These are phyloP conservation scores for Drymonia ruficornis DNA, from an alignment of 2,888 invertebrate genomes.

Conservation along the genomic window DNA sequence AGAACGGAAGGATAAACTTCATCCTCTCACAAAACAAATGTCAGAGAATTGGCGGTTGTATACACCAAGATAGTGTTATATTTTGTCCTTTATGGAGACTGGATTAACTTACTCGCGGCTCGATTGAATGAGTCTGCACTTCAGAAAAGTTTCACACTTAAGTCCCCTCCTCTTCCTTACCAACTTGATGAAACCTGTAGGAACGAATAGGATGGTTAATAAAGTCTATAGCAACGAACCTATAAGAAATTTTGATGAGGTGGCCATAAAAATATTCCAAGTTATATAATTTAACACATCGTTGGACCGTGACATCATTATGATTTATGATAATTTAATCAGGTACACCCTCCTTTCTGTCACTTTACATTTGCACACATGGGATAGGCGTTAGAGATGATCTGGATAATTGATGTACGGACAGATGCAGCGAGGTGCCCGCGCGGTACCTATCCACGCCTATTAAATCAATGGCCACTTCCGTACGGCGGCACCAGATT, in stretches of 20 bases:
- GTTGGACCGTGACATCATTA: too few relatives aligned
- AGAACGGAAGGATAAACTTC: slow-evolving; percentile 39
- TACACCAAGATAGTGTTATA: slow-evolving; percentile 30
- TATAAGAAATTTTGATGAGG: not conserved
- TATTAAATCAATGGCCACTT: slow-evolving; percentile 58
- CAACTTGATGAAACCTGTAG: slow-evolving; percentile 45
- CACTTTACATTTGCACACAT: not conserved
- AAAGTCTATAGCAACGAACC: slow-evolving; percentile 24
- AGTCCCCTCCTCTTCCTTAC: slow-evolving; percentile 36
- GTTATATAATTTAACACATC: too few relatives aligned
- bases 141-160: slow-evolving; percentile 46
- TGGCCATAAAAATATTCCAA: too few relatives aligned
- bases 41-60: slow-evolving; percentile 32
- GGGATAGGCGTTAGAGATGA: not conserved
- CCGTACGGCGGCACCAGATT: slow-evolving; percentile 52
- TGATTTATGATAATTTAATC: not conserved
- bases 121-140: slow-evolving; percentile 48
- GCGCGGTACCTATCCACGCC: slow-evolving; percentile 31
- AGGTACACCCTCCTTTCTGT: not conserved
- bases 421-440: slow-evolving; percentile 16
- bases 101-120: slow-evolving; percentile 55
- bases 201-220: slow-evolving; percentile 32
- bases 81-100: slow-evolving; percentile 26
- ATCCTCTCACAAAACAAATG: slow-evolving; percentile 42
- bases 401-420: slow-evolving; percentile 24